Base-by-base conservation (phyloP, 2,888 invertebrate species). In the Caenorhabditis drosophilae region DNA sequence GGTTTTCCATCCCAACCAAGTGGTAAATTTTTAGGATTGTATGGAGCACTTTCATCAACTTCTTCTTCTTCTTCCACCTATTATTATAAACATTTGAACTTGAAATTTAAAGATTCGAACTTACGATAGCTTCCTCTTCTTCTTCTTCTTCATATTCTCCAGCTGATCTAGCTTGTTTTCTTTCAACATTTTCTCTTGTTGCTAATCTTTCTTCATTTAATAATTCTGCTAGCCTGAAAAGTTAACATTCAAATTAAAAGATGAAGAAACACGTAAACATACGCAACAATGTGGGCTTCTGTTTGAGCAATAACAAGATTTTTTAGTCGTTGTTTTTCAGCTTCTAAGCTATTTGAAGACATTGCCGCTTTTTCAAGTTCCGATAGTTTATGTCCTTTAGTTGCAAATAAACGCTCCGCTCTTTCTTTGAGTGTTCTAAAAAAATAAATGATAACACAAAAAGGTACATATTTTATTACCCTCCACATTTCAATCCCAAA, bases 1-100 rank as follows among this genome's bases (percentile, higher is more conserved):
- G 77, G 78, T 68, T 73, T 82, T 1, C 82, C 82, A 47, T 82
- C 82, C 82, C 82, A 82, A n/a, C 75, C 98, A 0, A 99, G 89
- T 0, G 98, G 98, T 55, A 99, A 86, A 86, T 99, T 99, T 86
- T 99, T 99, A 0, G 98, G 98, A 87, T 99, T 99, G 85, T 98
- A 98, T 0, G 97, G 97, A 31, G 97, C 92, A 83, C 95, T 94
- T 69, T 94, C 92, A 50, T 87, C 87, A 75, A 93, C 92, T 26
- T 85, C 86, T 44, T 70, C 67, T 31, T 73, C 73, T 49, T 70
- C 70, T 22, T 67, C 73, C 40, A 67, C 56, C 72, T 72, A 44
- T 0, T 67, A 67, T 42, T n/a, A 25, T 16, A 18, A 4, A 4
- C n/a, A 12, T 36, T 4, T 20, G 18, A 27, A 42, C 4, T 40